Evolutionary conservation across 2,888 invertebrate genomes (phyloP).

Genomic region (Netelia inedita): DNA sequence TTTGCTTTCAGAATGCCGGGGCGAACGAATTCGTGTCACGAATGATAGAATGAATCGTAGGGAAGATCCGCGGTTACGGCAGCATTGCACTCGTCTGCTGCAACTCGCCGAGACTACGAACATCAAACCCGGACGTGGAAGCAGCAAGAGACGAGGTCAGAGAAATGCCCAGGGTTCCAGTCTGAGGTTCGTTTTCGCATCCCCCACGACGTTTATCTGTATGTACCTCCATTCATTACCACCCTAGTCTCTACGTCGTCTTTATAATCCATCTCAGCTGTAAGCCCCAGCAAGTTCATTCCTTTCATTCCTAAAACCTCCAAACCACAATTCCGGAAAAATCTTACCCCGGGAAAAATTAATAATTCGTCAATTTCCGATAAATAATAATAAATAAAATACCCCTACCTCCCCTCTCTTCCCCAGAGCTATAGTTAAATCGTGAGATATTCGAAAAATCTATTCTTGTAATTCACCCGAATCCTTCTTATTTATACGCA

Average conservation of each 20-base stretch:
- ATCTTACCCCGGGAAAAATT: neutral
- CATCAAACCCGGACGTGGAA: constrained; percentile 81
- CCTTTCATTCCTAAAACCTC: neutral
- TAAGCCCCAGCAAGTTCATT: neutral
- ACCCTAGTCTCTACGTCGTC: neutral
- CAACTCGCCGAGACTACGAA: constrained; percentile 86
- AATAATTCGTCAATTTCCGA: neutral
- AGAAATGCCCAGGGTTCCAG: constrained; percentile 80
- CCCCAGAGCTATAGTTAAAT: too few relatives aligned
- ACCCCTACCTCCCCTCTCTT: too few relatives aligned
- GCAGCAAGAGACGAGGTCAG: constrained; percentile 84
- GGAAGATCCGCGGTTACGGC: constrained; percentile 86
- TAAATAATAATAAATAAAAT: too few relatives aligned
- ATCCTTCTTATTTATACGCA: neutral
- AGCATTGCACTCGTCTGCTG: constrained; percentile 86
- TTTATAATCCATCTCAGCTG: neutral
- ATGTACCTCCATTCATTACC: constrained; percentile 34
- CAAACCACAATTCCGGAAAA: neutral
- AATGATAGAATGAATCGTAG: constrained; percentile 84
- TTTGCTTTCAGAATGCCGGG: constrained; percentile 59
- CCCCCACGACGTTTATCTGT: constrained; percentile 18
- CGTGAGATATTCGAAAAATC: too few relatives aligned
- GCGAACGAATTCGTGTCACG: constrained; percentile 68
- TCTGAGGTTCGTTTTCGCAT: constrained; percentile 75
- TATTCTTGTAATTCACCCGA: neutral